Conservation (phyloP, 1,140 invertebrate species). For the Charaxes varanes region DNA sequence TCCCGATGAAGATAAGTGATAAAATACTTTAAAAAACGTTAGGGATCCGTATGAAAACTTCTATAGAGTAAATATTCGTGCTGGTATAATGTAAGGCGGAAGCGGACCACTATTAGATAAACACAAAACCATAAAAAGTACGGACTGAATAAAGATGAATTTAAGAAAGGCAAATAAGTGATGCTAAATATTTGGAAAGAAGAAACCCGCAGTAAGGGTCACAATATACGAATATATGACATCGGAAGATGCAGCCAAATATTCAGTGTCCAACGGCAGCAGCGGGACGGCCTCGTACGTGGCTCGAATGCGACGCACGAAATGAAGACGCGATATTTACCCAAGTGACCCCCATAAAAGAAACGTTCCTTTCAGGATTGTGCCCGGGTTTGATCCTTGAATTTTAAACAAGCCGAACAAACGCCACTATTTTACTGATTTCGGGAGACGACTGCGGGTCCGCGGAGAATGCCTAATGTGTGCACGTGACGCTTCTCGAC, state of each 20-base stretch:
- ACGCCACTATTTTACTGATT: slow-evolving; percentile 50
- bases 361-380: slow-evolving; percentile 49
- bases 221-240: slow-evolving; percentile 5
- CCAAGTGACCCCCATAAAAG: slow-evolving; percentile 53
- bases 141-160: too few relatives aligned
- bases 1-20: too few relatives aligned
- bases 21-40: too few relatives aligned
- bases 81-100: too few relatives aligned
- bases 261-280: slow-evolving; percentile 18
- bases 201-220: neutral
- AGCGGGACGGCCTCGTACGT: slow-evolving; percentile 26
- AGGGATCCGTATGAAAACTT: too few relatives aligned
- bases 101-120: too few relatives aligned
- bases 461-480: slow-evolving; percentile 38
- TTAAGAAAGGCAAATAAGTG: too few relatives aligned
- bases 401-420: slow-evolving; percentile 48
- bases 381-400: slow-evolving; percentile 42
- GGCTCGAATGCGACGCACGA: slow-evolving; percentile 23
- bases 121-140: too few relatives aligned
- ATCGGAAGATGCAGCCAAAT: slow-evolving; percentile 11
- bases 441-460: slow-evolving; percentile 20
- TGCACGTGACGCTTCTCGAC: slow-evolving; percentile 8
- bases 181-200: neutral
- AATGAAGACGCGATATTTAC: slow-evolving; percentile 53
- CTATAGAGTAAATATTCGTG: too few relatives aligned